Base-by-base conservation (phyloP, 2,797 vertebrate species). In the Brachyalestes nurse region DNA sequence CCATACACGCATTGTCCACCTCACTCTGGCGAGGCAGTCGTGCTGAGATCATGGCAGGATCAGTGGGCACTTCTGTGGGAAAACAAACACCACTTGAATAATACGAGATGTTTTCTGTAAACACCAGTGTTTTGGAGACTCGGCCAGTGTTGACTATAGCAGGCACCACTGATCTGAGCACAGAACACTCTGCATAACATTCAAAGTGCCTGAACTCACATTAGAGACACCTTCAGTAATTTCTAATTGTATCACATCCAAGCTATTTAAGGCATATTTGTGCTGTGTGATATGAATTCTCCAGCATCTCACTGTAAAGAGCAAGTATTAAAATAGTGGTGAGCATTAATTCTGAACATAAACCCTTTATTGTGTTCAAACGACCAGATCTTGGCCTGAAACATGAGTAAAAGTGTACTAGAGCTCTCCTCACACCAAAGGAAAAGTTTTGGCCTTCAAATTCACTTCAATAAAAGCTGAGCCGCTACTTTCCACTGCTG, bases 81-180 rank as follows among this genome's bases (percentile, higher is more conserved):
- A 83, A 85, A 80, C 80, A 84, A 74, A 13, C 70, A 65, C 25
- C 21, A 45, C 60, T 70, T 65, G 6, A 38, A 57, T 40, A 60
- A 84, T 49, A 70, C 73, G 14, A 53, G 57, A n/a, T 87, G 86
- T 86, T 89, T 90, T 53, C 78, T 86, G 85, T 88, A 86, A 88
- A 86, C 86, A 83, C 49, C 6, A 23, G 21, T 89, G 86, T 89
- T 88, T 86, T 87, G 87, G 83, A 80, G 57, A 86, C 77, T 78
- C 55, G 0, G 45, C 21, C 34, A 12, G 60, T 55, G 79, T 80
- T 80, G 80, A 72, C 25, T 45, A 73, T 55, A 75, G 45, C 19
- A 58, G 42, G 40, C 25, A 13, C 53, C 14, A n/a, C 49, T 55
- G 38, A 7, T 42, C n/a, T 60, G 34, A 80, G 21, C n/a, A 17